Evolutionary conservation across 2,797 vertebrate genomes (phyloP), one percentile per base, ranked within the genome.

Genomic region (Sebastiscus albofasciatus): DNA sequence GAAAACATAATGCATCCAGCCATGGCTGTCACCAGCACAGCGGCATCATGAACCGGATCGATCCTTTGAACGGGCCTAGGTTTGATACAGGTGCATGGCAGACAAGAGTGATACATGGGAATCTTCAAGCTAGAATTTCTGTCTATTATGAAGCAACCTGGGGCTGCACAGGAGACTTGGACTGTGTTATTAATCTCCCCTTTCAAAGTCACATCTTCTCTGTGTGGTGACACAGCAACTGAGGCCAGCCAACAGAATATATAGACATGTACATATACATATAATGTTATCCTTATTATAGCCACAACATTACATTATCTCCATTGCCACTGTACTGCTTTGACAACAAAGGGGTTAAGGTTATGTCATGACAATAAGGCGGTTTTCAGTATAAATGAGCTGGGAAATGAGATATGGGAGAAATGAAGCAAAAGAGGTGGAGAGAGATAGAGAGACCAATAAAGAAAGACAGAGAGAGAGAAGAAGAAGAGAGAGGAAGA

Each of bases 401-500:
- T 56, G 18, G 14, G 20, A 68, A 65, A 84, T 67, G 4, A 67
- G 60, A 69, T 18, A 55, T 5, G 66, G 9, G 14, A 75, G 42
- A 49, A 16, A 76, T 56, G 56, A 65, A 10, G 7, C 16, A 42
- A 52, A 26, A 22, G 49, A 39, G 55, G 33, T 55, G 24, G 13
- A 59, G 20, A 67, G 14, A 67, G 61, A 59, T 1, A 34, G 31
- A 49, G 16, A 29, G 20, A 39, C 22, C 9, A 36, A 77, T n/a
- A 60, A 13, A 58, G 42, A 59, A 49, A 72, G 60, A 52, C 2
- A 61, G n/a, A 42, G 12, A 42, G 68, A 62, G 22, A 70, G 68
- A 69, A 69, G 8, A 36, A 52, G 18, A 52, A 59, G 58, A 69
- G 34, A 42, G 33, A 64, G 22, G n/a, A 61, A 83, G 69, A 73